Evolutionary conservation across 2,113 vertebrate species (phyloP).

Genomic region (Amphiprion percula): DNA sequence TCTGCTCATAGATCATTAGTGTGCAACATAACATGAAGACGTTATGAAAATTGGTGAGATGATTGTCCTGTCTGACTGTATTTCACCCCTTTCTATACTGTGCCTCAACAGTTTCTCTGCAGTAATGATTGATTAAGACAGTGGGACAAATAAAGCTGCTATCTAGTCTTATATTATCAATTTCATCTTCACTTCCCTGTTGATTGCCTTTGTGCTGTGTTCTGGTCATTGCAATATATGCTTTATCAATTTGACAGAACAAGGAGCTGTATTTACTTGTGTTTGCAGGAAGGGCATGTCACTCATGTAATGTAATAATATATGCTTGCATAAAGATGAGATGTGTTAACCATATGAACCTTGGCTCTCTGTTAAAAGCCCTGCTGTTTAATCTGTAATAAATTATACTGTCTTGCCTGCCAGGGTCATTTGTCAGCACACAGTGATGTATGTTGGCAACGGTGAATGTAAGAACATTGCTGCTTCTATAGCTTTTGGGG

Average conservation of each 20-base stretch:
- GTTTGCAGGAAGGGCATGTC: slow-evolving; percentile 64
- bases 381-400: slow-evolving; percentile 80
- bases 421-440: slow-evolving; percentile 68
- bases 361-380: slow-evolving; percentile 73
- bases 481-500: slow-evolving; percentile 31
- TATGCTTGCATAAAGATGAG: slow-evolving; percentile 79
- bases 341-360: slow-evolving; percentile 78
- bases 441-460: slow-evolving; percentile 60
- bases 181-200: neutral
- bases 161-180: slow-evolving; percentile 22
- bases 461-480: slow-evolving; percentile 35
- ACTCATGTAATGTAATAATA: slow-evolving; percentile 73
- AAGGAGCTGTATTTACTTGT: slow-evolving; percentile 63
- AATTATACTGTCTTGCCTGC: slow-evolving; percentile 74
- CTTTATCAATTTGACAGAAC: slow-evolving; percentile 67
- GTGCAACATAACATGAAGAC: neutral
- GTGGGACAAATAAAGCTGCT: slow-evolving; percentile 14
- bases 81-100: neutral
- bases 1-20: neutral
- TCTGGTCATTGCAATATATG: slow-evolving; percentile 32
- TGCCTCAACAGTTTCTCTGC: neutral
- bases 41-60: neutral
- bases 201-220: slow-evolving; percentile 34
- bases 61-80: too few species aligned
- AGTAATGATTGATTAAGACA: slow-evolving; percentile 25